phyloP scores from a whole-genome alignment of 2,797 vertebrate genomes.

The Takifugu rubripes region DNA sequence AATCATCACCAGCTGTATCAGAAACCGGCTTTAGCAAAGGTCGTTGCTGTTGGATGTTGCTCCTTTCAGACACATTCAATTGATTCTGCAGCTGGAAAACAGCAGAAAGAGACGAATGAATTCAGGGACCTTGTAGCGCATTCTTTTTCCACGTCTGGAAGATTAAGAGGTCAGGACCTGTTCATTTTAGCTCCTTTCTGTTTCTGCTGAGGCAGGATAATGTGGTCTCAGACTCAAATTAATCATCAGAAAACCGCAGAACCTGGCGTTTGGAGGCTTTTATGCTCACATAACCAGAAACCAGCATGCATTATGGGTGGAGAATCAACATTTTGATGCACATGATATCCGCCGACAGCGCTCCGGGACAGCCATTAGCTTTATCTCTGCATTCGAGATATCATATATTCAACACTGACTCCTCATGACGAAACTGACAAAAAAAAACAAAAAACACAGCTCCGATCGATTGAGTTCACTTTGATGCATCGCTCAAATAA shows the following conservation, averaged over 20 bases:
- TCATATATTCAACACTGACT: no score
- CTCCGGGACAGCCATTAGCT: not conserved
- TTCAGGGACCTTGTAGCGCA: slow-evolving; percentile 21
- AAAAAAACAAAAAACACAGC: not conserved
- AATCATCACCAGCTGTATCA: slow-evolving; percentile 5
- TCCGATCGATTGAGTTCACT: not conserved
- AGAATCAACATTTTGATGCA: slow-evolving; percentile 24
- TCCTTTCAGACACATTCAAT: slow-evolving; percentile 1
- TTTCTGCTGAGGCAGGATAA: slow-evolving; percentile 53
- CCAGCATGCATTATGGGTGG: slow-evolving; percentile 5
- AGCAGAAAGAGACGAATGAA: slow-evolving; percentile 40
- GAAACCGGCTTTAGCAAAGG: slow-evolving; percentile 34
- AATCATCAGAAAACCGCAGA: slow-evolving; percentile 46
- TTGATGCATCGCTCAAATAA: no score
- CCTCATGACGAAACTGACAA: not conserved
- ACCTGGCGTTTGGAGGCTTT: slow-evolving; percentile 27
- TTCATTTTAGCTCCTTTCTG: slow-evolving; percentile 42
- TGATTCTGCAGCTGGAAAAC: slow-evolving; percentile 19
- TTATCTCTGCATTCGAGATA: not conserved
- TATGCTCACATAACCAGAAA: slow-evolving; percentile 36
- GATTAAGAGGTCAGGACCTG: slow-evolving; percentile 51
- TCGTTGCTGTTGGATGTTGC: slow-evolving; percentile 15
- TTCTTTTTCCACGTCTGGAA: slow-evolving; percentile 35
- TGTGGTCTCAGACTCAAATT: slow-evolving; percentile 44
- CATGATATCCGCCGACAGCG: slow-evolving; percentile 13